Conservation (phyloP, 2,888 invertebrate genomes). For the Osedax frankpressi region DNA sequence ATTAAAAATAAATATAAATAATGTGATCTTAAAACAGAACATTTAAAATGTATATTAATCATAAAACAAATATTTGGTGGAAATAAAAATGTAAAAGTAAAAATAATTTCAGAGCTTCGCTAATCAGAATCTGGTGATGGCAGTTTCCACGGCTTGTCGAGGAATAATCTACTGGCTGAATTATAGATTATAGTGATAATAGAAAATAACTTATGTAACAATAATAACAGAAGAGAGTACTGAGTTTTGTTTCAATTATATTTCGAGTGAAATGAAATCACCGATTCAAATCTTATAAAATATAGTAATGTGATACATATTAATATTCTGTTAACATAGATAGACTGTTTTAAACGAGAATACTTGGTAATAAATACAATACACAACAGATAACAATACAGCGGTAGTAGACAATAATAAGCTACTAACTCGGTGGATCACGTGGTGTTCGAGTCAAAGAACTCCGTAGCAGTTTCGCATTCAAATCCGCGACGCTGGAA, state of each 20-base stretch:
- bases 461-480: background rate
- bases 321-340: background rate
- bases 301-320: too few species aligned
- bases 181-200: background rate
- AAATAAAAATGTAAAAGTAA: too few species aligned
- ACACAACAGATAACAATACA: background rate
- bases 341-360: background rate
- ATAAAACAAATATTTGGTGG: too few species aligned
- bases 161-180: background rate
- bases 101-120: too few species aligned
- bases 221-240: too few species aligned
- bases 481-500: background rate
- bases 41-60: too few species aligned
- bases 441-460: background rate
- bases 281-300: too few species aligned
- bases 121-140: background rate
- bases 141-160: slow-evolving; percentile 2
- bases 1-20: too few species aligned
- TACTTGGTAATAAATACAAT: background rate
- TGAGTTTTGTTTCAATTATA: too few species aligned
- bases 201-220: too few species aligned
- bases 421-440: background rate
- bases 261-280: too few species aligned
- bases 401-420: background rate
- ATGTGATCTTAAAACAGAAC: too few species aligned